Evolutionary conservation across 2,113 vertebrate species (phyloP), one percentile per base, ranked within the genome.

Genomic region (Oncorhynchus clarkii): DNA sequence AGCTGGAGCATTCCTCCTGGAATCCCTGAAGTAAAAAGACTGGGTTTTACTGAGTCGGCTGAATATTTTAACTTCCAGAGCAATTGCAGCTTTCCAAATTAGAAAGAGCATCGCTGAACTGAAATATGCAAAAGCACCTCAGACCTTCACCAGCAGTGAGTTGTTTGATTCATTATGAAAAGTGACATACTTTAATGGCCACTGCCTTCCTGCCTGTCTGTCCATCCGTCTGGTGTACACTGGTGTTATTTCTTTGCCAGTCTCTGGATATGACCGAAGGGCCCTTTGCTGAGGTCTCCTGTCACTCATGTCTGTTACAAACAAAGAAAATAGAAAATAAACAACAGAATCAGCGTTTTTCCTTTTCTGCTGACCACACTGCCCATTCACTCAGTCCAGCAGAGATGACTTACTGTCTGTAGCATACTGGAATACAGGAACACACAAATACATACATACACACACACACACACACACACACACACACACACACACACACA

Each of bases 41-140:
- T 49, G 82, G 84, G 75, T 86, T 88, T 88, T 70, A 88, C 72
- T 83, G 85, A 83, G 78, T 84, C 72, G 85, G 82, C 89, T 91
- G 85, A 91, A 92, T 92, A 90, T 91, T 91, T 92, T 71, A 93
- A 88, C 83, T 88, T 87, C 88, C 80, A 80, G 73, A 80, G 82
- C 86, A 88, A 89, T 89, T 91, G 87, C 84, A 87, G 85, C 76
- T 78, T 65, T 89, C 83, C 84, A 87, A 89, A 91, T 89, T 82
- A 89, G 85, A 78, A 11, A 51, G 78, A 82, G 75, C 66, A 18
- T 80, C 16, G 5, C 18, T 39, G 29, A 68, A 9, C 31, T 68
- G 31, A 68, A 68, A 68, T 45, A 68, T 68, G 67, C 29, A 68
- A 62, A 22, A 62, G n/a, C n/a, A 62, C n/a, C n/a, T 62, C 59